Evolutionary conservation across 2,888 invertebrate genomes (phyloP), one percentile per base, ranked within the genome.

Genomic region (Mactromeris polynyma): DNA sequence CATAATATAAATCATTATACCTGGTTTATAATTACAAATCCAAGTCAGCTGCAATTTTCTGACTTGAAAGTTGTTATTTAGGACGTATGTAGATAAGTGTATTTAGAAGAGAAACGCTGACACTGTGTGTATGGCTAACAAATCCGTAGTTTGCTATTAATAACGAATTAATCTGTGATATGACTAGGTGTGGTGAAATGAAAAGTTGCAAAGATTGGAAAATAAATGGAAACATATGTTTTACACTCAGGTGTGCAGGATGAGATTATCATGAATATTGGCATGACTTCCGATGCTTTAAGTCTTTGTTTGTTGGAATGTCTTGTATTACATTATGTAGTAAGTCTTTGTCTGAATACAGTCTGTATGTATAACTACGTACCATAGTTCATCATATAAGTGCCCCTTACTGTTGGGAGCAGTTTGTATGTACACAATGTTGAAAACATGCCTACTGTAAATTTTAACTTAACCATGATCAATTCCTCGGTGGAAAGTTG

Each of bases 141-240:
- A n/a, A 64, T 64, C 58, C 36, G 73, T 73, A 26, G 33, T 73
- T 73, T 73, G 33, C 58, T 26, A 36, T 73, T 19, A 73, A 19
- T 73, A 73, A 73, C 73, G 11, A 73, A 73, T 73, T 73, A 73
- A 73, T 73, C 36, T 33, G 36, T 36, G 33, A 73, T 36, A 73
- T 36, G 33, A 73, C 73, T 73, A 73, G 73, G 73, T 73, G 73
- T 73, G 73, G 73, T 73, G 58, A 36, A 36, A 73, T 73, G 19
- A 17, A 73, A 73, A 73, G 73, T 73, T 36, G 58, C 36, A 73
- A 33, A 73, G 73, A 73, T 36, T 36, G 33, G 73, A 19, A 73
- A 73, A 73, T 33, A 73, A 73, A 73, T 36, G 17, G 36, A 33
- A 64, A 64, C 58, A 64, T 64, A n/a, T 64, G 58, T 64, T 64